phyloP scores from a whole-genome alignment of 2,888 invertebrate genomes.

The Cremastinae sp. region DNA sequence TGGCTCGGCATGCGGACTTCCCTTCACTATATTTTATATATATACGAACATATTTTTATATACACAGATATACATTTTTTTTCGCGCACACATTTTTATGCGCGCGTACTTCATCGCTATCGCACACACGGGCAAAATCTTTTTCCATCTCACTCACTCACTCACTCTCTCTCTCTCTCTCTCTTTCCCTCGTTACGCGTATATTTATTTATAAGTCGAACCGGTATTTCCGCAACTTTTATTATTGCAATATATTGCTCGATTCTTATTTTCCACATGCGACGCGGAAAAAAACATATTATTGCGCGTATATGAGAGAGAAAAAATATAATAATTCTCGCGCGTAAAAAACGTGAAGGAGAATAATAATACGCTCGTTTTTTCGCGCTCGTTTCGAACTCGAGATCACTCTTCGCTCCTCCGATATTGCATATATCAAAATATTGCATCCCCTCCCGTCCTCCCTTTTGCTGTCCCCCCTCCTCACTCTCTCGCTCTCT shows the following conservation, averaged over 20 bases:
- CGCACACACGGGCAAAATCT: conserved; percentile 18
- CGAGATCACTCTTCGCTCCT: no score
- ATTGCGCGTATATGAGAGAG: no score
- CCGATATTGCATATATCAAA: no score
- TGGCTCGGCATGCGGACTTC: conserved; percentile 70
- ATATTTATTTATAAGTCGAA: conserved; percentile 13
- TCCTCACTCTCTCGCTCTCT: no score
- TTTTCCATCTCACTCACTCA: neutral
- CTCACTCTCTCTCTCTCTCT: neutral
- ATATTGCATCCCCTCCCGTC: no score
- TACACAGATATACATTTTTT: conserved; percentile 29
- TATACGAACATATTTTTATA: conserved; percentile 33
- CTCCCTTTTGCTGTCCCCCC: no score
- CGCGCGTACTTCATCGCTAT: conserved; percentile 29
- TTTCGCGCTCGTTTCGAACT: no score
- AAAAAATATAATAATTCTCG: no score
- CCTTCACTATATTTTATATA: conserved; percentile 42
- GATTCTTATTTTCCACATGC: neutral
- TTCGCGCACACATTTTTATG: conserved; percentile 23
- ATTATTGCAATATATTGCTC: conserved; percentile 34
- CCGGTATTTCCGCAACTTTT: conserved; percentile 26
- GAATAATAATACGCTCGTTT: no score
- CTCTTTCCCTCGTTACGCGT: neutral
- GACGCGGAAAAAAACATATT: no score
- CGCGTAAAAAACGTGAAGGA: no score